Conservation (phyloP, 2,113 vertebrate genomes). For the Fulmarus glacialis region DNA sequence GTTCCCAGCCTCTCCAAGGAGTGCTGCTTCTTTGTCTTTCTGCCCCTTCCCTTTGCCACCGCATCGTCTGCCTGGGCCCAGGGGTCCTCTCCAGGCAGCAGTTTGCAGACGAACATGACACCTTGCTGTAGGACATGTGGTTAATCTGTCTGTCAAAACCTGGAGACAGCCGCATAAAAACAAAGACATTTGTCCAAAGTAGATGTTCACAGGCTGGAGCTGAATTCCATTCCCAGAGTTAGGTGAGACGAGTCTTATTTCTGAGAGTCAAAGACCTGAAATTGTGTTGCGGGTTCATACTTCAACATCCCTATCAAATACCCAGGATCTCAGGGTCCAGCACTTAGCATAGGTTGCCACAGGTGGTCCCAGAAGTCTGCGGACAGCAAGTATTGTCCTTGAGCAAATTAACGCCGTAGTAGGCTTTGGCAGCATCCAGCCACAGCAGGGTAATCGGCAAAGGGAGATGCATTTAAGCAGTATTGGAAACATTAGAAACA, state of each 20-base stretch:
- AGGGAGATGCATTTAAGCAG: slow-evolving; percentile 15
- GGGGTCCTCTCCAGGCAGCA: neutral
- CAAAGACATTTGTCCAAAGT: neutral
- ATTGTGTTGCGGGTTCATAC: neutral
- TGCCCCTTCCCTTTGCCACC: neutral
- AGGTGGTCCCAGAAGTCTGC: neutral
- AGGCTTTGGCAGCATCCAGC: neutral
- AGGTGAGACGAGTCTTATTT: neutral
- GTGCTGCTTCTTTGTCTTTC: neutral
- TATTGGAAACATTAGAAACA: slow-evolving; percentile 5
- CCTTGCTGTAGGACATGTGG: neutral
- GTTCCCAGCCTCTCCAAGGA: neutral
- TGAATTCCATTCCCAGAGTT: neutral
- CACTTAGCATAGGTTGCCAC: neutral
- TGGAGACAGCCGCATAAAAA: neutral
- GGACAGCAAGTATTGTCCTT: neutral
- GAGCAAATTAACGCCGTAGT: neutral
- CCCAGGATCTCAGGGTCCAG: rapidly evolving
- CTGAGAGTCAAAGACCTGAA: neutral
- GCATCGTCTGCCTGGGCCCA: neutral
- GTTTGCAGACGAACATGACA: neutral
- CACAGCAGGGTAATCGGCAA: neutral
- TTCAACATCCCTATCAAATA: neutral
- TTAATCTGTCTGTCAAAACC: neutral
- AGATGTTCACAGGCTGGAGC: neutral